Evolutionary conservation across 2,113 vertebrate genomes (phyloP).

Genomic region (Ptychochromis oligacanthus): DNA sequence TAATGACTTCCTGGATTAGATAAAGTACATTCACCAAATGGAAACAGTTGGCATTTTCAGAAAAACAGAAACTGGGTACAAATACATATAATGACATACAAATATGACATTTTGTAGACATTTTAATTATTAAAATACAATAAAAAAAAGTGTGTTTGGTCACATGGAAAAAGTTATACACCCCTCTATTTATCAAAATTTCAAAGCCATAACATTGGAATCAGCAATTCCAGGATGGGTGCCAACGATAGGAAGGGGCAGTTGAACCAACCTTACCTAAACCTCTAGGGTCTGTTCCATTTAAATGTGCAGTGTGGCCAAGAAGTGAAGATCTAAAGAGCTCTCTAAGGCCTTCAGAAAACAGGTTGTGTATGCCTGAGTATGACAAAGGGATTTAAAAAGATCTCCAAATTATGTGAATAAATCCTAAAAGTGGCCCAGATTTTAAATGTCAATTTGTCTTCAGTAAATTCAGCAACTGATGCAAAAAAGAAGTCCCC

Average conservation of each 20-base stretch:
- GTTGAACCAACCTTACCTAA: too few relatives aligned
- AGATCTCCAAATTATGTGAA: not conserved
- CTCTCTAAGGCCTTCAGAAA: not conserved
- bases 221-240: not conserved
- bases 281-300: not conserved
- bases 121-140: not conserved
- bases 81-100: too few relatives aligned
- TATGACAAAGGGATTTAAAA: not conserved
- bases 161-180: not conserved
- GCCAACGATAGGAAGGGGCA: not conserved
- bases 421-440: accelerated
- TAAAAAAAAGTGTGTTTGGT: not conserved
- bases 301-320: not conserved
- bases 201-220: not conserved
- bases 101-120: not conserved
- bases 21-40: not conserved
- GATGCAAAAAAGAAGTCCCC: not conserved
- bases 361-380: not conserved
- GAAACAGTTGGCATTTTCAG: not conserved
- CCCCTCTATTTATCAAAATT: not conserved
- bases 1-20: not conserved
- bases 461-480: not conserved
- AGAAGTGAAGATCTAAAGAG: not conserved
- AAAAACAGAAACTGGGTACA: too few relatives aligned
- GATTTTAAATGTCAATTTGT: not conserved